Evolutionary conservation across 2,888 invertebrate genomes (phyloP).

Genomic region (Nemotelus nigrinus): DNA sequence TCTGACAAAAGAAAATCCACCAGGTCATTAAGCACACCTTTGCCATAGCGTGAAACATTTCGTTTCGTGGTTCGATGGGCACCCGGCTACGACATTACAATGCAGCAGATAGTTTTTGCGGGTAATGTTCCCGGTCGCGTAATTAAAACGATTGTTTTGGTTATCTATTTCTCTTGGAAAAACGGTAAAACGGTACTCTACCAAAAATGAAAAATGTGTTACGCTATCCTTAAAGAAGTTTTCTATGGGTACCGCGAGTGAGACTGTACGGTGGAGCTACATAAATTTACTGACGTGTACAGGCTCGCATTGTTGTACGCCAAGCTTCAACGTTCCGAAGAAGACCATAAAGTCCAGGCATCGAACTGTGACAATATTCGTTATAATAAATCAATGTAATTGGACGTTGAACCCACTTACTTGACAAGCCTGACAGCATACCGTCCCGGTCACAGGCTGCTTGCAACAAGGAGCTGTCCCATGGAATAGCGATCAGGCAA

Average conservation of each 20-base stretch:
- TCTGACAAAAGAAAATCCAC: not conserved
- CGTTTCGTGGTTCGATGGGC: conserved; percentile 35
- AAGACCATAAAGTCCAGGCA: conserved; percentile 22
- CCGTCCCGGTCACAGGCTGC: not conserved
- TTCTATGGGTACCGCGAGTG: not conserved
- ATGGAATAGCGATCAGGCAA: not conserved
- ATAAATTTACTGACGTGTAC: too few relatives aligned
- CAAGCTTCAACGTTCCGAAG: not conserved
- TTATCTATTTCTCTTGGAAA: not conserved
- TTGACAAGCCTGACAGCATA: not conserved
- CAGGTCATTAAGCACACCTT: conserved; percentile 44
- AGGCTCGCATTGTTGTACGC: not conserved
- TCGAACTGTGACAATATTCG: conserved; percentile 42
- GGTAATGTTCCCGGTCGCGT: conserved; percentile 6
- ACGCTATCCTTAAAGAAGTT: conserved; percentile 25
- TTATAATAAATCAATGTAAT: conserved; percentile 42
- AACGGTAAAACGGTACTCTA: conserved; percentile 25
- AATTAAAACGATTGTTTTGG: conserved; percentile 2
- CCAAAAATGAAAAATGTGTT: conserved; percentile 32
- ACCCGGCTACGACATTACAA: conserved; percentile 3
- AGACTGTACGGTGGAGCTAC: too few relatives aligned
- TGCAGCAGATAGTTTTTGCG: not conserved
- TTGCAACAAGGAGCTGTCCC: not conserved
- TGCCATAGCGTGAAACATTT: conserved; percentile 36
- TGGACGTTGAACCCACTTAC: conserved; percentile 35